Base-by-base conservation (phyloP, 2,888 invertebrate genomes). In the Agrotis segetum region DNA sequence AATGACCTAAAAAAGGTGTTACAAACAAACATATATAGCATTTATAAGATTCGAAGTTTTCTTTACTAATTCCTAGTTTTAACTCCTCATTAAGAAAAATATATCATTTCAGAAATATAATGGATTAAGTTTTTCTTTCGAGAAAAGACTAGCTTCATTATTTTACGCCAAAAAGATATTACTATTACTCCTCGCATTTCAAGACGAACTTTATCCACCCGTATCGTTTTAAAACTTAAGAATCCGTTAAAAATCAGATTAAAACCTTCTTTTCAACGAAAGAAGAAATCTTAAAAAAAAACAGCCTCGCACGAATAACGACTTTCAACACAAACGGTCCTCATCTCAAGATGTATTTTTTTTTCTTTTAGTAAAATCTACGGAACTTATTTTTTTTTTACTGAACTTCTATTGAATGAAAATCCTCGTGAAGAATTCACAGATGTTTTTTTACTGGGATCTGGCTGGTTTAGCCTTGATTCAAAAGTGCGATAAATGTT, bases 381-480 rank as follows among this genome's bases (percentile, higher is more conserved):
- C 61, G 71, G 61, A 77, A 70, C n/a, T n/a, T 71, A 40, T 76
- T 73, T 81, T 79, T 71, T 81, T 74, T 74, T 72, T 62, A 66
- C 61, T 69, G 61, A 77, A 70, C 72, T 77, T 71, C 67, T 74
- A 82, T 79, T 85, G 77, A 86, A 87, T 82, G 79, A 85, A 79
- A 86, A 77, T 87, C 75, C 69, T 79, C 67, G 72, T 79, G 67
- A 79, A 86, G 63, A 68, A 69, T 79, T 64, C 74, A 81, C 69
- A 76, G 80, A 79, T 77, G 79, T 81, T 87, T 78, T 56, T 77
- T 61, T 81, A 77, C 64, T 58, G 53, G 47, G 74, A 76, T 68
- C 68, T 75, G 56, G 24, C 52, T 40, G 53, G 71, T 59, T 69
- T 60, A 69, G 53, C 59, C 64, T 21, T 62, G 82, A 73, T 76